Percentiles rank a stretch among this genome's conserved stretches.
Conservation (phyloP, 2,113 vertebrate genomes). For the Callaeas wilsoni region DNA sequence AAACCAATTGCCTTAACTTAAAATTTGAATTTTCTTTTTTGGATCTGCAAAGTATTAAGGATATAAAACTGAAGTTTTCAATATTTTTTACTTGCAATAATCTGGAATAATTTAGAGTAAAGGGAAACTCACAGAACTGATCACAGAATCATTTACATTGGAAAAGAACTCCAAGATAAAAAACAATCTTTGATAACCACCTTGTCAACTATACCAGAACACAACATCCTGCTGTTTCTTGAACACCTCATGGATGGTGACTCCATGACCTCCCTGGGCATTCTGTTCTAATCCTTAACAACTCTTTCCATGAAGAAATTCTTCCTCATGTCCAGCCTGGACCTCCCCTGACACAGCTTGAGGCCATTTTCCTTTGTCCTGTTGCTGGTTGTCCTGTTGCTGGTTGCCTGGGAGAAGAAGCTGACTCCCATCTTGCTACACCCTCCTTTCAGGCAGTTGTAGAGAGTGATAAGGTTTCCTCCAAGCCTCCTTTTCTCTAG, state of each 20-base stretch:
- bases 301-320: background rate
- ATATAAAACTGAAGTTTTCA: background rate
- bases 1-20: background rate
- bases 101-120: background rate
- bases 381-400: too few relatives aligned
- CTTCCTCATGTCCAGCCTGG: background rate
- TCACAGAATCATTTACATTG: background rate
- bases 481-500: background rate
- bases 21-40: background rate
- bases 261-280: rapidly evolving
- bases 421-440: rapidly evolving
- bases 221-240: background rate
- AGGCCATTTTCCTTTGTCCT: background rate
- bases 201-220: too few relatives aligned
- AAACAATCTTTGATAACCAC: background rate
- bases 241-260: background rate
- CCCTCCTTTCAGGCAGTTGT: background rate
- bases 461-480: rapidly evolving
- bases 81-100: background rate
- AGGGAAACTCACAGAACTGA: background rate
- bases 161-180: background rate
- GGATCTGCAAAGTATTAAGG: background rate
- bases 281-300: background rate
- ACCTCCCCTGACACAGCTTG: background rate
- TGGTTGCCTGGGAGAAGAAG: background rate